These are phyloP conservation scores for Odontamblyopus lacepedii DNA, from an alignment of 2,797 vertebrate genomes.

Conservation along the genomic window DNA sequence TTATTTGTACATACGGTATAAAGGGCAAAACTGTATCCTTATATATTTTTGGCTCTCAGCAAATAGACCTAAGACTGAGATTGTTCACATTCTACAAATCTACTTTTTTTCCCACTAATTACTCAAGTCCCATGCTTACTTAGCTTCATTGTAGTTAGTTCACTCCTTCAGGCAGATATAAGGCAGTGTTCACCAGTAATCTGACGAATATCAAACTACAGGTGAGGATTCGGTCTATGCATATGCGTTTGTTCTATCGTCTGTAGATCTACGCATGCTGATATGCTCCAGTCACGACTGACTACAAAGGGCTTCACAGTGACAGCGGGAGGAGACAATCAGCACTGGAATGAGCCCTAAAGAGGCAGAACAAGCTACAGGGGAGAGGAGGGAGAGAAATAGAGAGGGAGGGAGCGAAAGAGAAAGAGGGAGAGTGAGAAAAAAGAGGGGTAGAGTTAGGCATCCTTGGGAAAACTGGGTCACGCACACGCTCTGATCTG, in stretches of 20 bases:
- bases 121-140: background rate
- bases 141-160: too few species aligned
- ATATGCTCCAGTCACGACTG: slow-evolving; percentile 59
- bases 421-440: background rate
- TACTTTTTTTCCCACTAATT: too few species aligned
- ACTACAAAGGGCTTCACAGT: slow-evolving; percentile 59
- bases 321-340: slow-evolving; percentile 39
- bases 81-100: too few species aligned
- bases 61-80: background rate
- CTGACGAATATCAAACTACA: background rate
- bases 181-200: background rate
- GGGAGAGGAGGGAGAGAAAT: slow-evolving; percentile 25
- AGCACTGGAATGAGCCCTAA: slow-evolving; percentile 44
- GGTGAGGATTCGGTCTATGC: background rate
- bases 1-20: background rate
- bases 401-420: background rate
- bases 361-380: slow-evolving; percentile 54
- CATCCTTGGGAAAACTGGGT: slow-evolving; percentile 59
- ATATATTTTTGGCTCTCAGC: background rate
- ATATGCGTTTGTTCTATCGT: background rate
- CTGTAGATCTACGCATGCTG: slow-evolving; percentile 63
- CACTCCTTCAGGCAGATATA: too few species aligned
- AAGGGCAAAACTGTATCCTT: background rate
- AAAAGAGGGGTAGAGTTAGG: slow-evolving; percentile 38
- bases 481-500: slow-evolving; percentile 59